A percentile compares a stretch with the other conserved stretches of the same genome.
These are phyloP conservation scores for Pardalotus punctatus DNA, from an alignment of 2,113 vertebrate genomes.

Conservation along the genomic window DNA sequence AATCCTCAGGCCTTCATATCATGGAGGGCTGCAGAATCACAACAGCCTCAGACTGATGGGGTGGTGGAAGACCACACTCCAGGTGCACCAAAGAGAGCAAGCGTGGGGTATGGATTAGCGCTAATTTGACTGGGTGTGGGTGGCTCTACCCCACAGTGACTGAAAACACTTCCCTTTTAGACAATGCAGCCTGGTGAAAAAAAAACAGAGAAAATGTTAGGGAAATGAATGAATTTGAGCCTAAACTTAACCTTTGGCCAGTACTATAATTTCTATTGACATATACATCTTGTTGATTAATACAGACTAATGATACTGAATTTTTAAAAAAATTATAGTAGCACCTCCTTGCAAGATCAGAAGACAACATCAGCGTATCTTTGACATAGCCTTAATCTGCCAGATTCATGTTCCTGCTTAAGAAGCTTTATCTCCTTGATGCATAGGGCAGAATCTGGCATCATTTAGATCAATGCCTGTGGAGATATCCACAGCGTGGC, in stretches of 20 bases:
- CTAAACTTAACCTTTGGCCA: not conserved
- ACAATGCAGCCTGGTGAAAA: not conserved
- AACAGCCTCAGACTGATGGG: not conserved
- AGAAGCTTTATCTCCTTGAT: not conserved
- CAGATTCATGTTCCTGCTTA: not conserved
- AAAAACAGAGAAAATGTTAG: not conserved
- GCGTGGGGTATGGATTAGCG: not conserved
- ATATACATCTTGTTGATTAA: not conserved
- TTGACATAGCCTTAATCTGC: not conserved
- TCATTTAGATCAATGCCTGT: not conserved
- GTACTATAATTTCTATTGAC: not conserved
- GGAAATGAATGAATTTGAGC: not conserved
- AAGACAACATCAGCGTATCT: not conserved
- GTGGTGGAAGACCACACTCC: not conserved
- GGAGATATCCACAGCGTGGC: not conserved
- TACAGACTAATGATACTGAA: not conserved
- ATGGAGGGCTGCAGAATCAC: not conserved
- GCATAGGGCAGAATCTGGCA: not conserved
- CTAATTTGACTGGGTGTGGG: not conserved
- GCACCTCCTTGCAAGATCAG: not conserved
- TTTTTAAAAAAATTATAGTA: not conserved
- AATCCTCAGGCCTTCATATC: not conserved
- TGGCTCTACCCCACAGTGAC: not conserved
- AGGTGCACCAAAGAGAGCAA: not conserved
- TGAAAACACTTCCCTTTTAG: not conserved